A percentile compares a stretch with the other conserved stretches of the same genome.
Evolutionary conservation across 2,888 invertebrate genomes (phyloP).

Genomic region (Eupelmus urozonus): DNA sequence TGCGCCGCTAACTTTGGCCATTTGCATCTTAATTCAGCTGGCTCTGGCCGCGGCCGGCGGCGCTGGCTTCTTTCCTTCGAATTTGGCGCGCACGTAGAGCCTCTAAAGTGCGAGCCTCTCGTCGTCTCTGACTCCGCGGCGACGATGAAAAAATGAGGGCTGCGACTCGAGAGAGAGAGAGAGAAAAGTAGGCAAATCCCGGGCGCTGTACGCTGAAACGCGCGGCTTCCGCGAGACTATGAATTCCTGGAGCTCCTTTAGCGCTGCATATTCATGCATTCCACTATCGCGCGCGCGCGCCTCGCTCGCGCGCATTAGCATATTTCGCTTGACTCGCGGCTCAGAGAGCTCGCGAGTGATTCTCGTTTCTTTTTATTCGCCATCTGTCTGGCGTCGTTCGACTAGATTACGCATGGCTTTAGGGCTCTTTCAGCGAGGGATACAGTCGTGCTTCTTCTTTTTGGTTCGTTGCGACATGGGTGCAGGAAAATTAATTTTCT

Average conservation of each 20-base stretch:
- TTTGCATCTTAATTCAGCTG: slow-evolving; percentile 56
- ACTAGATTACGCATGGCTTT: neutral
- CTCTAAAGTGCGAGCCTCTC: neutral
- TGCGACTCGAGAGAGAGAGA: too few species aligned
- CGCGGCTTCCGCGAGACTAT: slow-evolving; percentile 20
- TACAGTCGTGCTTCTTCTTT: too few species aligned
- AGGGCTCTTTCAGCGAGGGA: too few species aligned
- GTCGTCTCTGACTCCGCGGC: neutral
- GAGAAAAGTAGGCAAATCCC: slow-evolving; percentile 28
- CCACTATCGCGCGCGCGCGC: neutral
- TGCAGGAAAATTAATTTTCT: too few species aligned
- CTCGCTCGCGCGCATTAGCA: slow-evolving; percentile 38
- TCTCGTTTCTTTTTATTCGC: slow-evolving; percentile 7
- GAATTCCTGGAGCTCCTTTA: slow-evolving; percentile 51
- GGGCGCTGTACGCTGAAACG: slow-evolving; percentile 30
- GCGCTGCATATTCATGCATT: slow-evolving; percentile 53
- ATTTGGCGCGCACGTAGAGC: slow-evolving; percentile 24
- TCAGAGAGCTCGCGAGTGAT: slow-evolving; percentile 1
- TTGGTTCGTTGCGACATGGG: too few species aligned
- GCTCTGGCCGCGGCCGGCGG: neutral
- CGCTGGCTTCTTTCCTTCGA: neutral
- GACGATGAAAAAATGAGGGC: slow-evolving; percentile 23
- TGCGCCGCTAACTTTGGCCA: slow-evolving; percentile 37
- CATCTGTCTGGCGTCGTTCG: slow-evolving; percentile 16
- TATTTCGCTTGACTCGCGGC: slow-evolving; percentile 24